Conservation (phyloP, 92 coral and sea anemone species). For the Siderastrea siderea region DNA sequence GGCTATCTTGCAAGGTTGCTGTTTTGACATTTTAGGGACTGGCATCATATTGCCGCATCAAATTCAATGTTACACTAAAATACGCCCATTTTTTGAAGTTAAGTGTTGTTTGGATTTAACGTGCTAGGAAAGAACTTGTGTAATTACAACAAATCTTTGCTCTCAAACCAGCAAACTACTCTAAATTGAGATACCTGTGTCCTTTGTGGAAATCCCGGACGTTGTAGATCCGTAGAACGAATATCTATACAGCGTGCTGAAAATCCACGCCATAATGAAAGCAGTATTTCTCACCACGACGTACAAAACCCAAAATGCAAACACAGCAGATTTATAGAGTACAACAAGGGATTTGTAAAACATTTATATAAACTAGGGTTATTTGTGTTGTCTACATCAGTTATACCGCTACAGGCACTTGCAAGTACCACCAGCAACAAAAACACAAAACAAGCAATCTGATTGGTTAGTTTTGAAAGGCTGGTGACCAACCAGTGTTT, state of each 20-base stretch:
- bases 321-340: slow-evolving; percentile 2
- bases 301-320: slow-evolving; percentile 18
- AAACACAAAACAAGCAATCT: not conserved
- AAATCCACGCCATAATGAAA: slow-evolving; percentile 38
- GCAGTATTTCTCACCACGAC: not conserved
- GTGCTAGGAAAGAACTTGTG: too few species aligned
- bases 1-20: too few species aligned
- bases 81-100: too few species aligned
- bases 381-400: slow-evolving; percentile 24
- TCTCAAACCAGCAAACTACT: not conserved
- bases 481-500: slow-evolving; percentile 15
- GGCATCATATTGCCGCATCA: too few species aligned
- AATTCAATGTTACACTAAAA: too few species aligned
- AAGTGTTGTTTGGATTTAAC: too few species aligned
- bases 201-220: slow-evolving; percentile 22
- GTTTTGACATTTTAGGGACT: too few species aligned
- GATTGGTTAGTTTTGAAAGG: slow-evolving; percentile 39
- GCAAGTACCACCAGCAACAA: slow-evolving; percentile 29
- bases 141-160: too few species aligned
- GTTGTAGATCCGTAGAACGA: slow-evolving; percentile 22
- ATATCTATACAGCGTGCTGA: slow-evolving; percentile 32
- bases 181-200: slow-evolving; percentile 15
- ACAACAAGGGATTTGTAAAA: slow-evolving; percentile 39
- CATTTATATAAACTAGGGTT: slow-evolving; percentile 17
- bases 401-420: slow-evolving; percentile 20